A percentile compares a stretch with the other conserved stretches of the same genome.
These are phyloP conservation scores for Pagetopsis macropterus DNA, from an alignment of 2,797 vertebrate genomes.

Conservation along the genomic window DNA sequence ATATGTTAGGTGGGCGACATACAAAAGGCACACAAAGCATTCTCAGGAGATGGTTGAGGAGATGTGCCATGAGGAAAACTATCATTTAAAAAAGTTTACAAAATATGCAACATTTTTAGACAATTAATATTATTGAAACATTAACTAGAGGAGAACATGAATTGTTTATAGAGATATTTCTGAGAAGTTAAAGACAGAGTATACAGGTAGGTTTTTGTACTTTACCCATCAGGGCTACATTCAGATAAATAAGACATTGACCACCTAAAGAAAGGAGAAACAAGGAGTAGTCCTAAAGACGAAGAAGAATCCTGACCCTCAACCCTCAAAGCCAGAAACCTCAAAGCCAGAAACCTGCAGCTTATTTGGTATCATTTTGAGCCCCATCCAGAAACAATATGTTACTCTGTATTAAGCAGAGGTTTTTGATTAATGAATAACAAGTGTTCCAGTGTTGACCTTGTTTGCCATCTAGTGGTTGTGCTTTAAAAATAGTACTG, in stretches of 20 bases:
- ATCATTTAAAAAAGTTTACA: neutral
- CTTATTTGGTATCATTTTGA: too few relatives aligned
- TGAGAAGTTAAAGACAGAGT: neutral
- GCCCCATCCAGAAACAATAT: constrained; percentile 28
- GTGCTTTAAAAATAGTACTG: constrained; percentile 5
- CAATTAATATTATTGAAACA: neutral
- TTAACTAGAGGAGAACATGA: neutral
- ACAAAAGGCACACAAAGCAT: neutral
- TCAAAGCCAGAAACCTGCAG: too few relatives aligned
- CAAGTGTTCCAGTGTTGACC: neutral
- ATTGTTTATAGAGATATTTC: neutral
- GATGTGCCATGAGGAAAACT: neutral
- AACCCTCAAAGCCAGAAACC: too few relatives aligned
- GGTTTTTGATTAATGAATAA: too few relatives aligned
- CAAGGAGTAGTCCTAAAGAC: neutral
- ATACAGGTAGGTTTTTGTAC: neutral
- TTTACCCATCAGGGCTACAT: neutral
- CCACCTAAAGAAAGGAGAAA: neutral
- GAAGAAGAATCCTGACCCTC: too few relatives aligned
- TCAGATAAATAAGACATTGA: neutral
- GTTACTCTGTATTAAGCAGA: constrained; percentile 20
- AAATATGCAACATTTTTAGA: neutral
- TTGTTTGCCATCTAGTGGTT: constrained; percentile 60
- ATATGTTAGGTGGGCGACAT: neutral
- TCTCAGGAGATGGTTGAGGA: neutral